These are phyloP conservation scores for Drosophila borealis DNA, from an alignment of 2,888 invertebrate genomes.

Conservation along the genomic window DNA sequence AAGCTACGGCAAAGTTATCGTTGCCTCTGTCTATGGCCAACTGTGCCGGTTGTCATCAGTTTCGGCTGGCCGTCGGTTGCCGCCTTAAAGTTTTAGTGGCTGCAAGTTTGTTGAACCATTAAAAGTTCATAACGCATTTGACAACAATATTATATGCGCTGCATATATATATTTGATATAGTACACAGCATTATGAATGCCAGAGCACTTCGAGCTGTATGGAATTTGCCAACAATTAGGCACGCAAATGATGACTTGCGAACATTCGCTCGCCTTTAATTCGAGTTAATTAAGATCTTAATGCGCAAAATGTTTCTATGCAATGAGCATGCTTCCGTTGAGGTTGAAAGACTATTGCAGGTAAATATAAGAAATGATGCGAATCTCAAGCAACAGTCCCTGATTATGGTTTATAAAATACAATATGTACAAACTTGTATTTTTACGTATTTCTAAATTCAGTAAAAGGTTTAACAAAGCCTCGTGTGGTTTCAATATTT, in stretches of 20 bases:
- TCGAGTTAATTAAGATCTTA: neutral
- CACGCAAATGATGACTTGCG: neutral
- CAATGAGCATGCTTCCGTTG: too few species aligned
- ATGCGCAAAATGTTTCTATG: neutral
- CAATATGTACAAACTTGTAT: too few species aligned
- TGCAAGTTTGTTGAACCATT: slow-evolving; percentile 61
- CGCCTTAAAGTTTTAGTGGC: slow-evolving; percentile 61
- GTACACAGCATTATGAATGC: slow-evolving; percentile 17
- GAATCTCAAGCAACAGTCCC: too few species aligned
- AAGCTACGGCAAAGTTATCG: slow-evolving; percentile 43
- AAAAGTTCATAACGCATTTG: slow-evolving; percentile 39
- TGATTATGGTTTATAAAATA: too few species aligned
- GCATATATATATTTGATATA: slow-evolving; percentile 1
- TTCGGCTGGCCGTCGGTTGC: slow-evolving; percentile 10
- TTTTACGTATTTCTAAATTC: too few species aligned
- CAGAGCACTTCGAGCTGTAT: neutral
- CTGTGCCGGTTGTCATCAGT: neutral
- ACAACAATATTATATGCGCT: slow-evolving; percentile 28
- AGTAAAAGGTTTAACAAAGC: too few species aligned
- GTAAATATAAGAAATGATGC: too few species aligned
- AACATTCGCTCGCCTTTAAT: neutral
- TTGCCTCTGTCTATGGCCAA: slow-evolving; percentile 4
- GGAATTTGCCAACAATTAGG: slow-evolving; percentile 1
- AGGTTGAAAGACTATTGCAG: too few species aligned
- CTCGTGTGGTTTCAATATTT: too few species aligned